A percentile compares a stretch with the other conserved stretches of the same genome.
phyloP scores from a whole-genome alignment of 2,797 vertebrate species.

The Eurystomus glaucurus region DNA sequence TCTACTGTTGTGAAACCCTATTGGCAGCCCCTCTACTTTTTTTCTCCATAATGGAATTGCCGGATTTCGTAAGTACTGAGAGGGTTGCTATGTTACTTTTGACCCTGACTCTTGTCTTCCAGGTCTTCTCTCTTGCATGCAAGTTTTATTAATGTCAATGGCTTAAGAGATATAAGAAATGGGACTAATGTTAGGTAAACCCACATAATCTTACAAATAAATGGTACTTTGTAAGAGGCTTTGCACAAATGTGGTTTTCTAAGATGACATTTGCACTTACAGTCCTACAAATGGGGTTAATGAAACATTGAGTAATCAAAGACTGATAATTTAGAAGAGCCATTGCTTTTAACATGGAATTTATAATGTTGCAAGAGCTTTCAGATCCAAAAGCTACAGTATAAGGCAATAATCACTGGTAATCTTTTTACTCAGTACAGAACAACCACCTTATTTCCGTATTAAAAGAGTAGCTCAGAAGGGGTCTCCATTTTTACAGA shows the following conservation, averaged over 20 bases:
- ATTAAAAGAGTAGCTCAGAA: not conserved
- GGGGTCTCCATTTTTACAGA: not conserved
- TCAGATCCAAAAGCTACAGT: not conserved
- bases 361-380: conserved; percentile 41
- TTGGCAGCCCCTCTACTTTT: not conserved
- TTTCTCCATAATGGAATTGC: not conserved
- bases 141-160: not conserved
- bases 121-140: not conserved
- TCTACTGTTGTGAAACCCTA: conserved; percentile 21
- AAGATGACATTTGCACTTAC: conserved; percentile 31
- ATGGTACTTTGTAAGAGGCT: not conserved
- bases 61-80: conserved; percentile 1
- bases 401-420: not conserved
- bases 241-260: conserved; percentile 22
- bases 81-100: not conserved
- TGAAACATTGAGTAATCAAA: conserved; percentile 7
- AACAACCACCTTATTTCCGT: not conserved
- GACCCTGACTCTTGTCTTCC: conserved; percentile 7
- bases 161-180: conserved; percentile 12
- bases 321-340: not conserved
- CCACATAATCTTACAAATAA: conserved; percentile 2
- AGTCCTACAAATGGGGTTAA: not conserved
- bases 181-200: not conserved
- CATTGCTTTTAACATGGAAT: conserved; percentile 36
- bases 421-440: not conserved